Base-by-base conservation (phyloP, 2,797 vertebrate genomes). In the Etheostoma perlongum region DNA sequence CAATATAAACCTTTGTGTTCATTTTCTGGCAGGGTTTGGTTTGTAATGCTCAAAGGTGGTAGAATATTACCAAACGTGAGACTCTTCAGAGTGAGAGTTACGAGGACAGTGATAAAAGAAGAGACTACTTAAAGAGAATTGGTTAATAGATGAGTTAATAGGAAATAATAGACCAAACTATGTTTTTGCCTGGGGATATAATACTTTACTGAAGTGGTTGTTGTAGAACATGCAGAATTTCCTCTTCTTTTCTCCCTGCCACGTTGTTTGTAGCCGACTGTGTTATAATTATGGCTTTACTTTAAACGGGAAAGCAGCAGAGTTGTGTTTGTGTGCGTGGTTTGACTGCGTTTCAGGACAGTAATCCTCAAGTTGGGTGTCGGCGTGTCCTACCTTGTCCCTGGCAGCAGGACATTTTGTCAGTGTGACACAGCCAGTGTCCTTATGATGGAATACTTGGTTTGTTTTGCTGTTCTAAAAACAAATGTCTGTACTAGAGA, bases 351-450 rank as follows among this genome's bases (percentile, higher is more conserved):
- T 67, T 76, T 81, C 66, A 74, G 68, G 61, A 52, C 66, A 23
- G 68, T 81, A 79, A 86, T 79, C 80, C 74, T 36, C 14, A 54
- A 65, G 70, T 77, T 64, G 33, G 49, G 54, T 60, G 72, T 27
- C 44, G 78, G 73, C 72, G 19, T 73, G 79, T 84, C 75, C 79
- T 73, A 76, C 77, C 81, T 64, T n/a, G 72, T 83, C 73, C 78
- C 36, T 19, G 57, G 58, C 78, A 72, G 64, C 55, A 10, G 73
- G 77, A 80, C 74, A 58, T 57, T 69, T 81, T 0, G 4, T 58
- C 78, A 54, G 36, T 42, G 25, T 79, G 62, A 74, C 67, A 58
- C 27, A 30, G 40, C 58, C 21, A 0, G 47, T 5, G 25, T 71
- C 30, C 53, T 78, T 47, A 8, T 46, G 21, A 36, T 42, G 47